Base-by-base conservation (phyloP, 2,113 vertebrate genomes). In the Calidris pugnax region DNA sequence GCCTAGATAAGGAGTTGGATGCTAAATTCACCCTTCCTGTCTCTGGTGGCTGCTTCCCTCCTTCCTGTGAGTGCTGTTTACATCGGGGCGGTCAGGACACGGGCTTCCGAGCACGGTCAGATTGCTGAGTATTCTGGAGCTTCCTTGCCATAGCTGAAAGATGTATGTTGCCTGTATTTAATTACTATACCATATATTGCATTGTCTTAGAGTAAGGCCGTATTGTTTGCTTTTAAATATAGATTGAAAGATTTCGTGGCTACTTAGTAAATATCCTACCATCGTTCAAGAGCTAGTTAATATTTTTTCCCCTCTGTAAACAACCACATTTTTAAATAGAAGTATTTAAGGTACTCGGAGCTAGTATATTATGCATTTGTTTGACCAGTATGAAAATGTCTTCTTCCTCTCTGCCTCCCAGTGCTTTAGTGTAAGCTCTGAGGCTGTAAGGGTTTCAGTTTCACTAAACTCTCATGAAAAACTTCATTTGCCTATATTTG, bases 21-120 rank as follows among this genome's bases (percentile, higher is more conserved):
- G 89, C 86, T 96, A 97, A 96, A 94, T 95, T 86, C 92, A 92
- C 87, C 87, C 91, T 97, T 97, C 95, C 96, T 96, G 94, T 93
- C 90, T 41, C 82, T 84, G 88, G 55, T 60, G 17, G 88, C 90
- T 59, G 51, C 90, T 82, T 92, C 89, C 66, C 55, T 77, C 33
- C 92, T 97, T 96, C 96, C 90, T 90, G 95, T 72, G 85, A 72
- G 45, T 6, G 80, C 79, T 86, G 88, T 88, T 96, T 96, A 86
- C 48, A 39, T 26, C 24, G 4, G 50, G 76, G 43, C 9, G 9
- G 84, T n/a, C 56, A 53, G 84, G 73, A 93, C 83, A 71, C 0
- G 0, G 63, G 47, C 67, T 83, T 90, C 90, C 0, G 0, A 81
- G 83, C 60, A 21, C 21, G 14, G 22, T 16, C 51, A 73, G 53